These are phyloP conservation scores for Pygoscelis antarcticus DNA, from an alignment of 2,113 vertebrate genomes.

Conservation along the genomic window DNA sequence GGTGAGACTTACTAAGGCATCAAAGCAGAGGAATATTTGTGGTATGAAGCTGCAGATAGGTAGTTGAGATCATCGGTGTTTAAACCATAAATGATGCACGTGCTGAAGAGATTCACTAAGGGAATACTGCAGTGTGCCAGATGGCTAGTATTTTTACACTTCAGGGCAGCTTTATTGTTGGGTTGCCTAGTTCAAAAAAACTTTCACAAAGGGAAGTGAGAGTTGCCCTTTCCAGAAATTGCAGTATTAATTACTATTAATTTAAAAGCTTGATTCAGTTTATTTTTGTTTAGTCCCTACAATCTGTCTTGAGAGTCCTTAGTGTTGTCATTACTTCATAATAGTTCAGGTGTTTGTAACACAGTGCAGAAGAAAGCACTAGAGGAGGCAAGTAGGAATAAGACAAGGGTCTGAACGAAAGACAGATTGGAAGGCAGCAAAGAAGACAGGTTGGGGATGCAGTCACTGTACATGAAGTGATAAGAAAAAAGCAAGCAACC, in stretches of 20 bases:
- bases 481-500: background rate
- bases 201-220: background rate
- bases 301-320: background rate
- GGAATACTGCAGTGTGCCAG: background rate
- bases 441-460: background rate
- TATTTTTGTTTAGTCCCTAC: background rate
- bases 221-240: background rate
- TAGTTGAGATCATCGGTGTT: constrained; percentile 6
- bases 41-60: background rate
- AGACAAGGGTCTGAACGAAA: background rate
- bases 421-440: background rate
- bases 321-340: background rate
- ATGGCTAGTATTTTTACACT: background rate
- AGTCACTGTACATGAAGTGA: background rate
- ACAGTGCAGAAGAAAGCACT: background rate
- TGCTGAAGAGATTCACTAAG: background rate
- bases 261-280: background rate
- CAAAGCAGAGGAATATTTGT: constrained; percentile 20
- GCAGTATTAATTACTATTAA: background rate
- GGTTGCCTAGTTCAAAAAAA: background rate
- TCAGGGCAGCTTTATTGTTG: background rate
- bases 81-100: constrained; percentile 1
- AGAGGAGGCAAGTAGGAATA: background rate
- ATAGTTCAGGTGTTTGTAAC: background rate
- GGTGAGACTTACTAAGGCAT: constrained; percentile 19